Evolutionary conservation across 2,888 invertebrate species (phyloP).

Genomic region (Trissolcus brochymenae): DNA sequence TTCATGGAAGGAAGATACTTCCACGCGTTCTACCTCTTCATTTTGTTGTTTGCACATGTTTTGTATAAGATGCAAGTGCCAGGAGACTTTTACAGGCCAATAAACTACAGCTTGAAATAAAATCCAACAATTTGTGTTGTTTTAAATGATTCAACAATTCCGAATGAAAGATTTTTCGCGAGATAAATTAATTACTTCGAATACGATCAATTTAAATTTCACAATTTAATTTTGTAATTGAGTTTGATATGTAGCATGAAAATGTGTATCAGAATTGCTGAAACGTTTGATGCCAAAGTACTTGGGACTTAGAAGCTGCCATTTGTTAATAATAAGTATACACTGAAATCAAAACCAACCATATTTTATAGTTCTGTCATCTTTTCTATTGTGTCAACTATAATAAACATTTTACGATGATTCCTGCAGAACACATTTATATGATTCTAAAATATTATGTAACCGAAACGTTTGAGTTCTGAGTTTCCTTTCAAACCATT

Average conservation of each 20-base stretch:
- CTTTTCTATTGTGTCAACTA: constrained; percentile 23
- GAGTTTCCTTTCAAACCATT: constrained; percentile 5
- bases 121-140: no score
- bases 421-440: constrained; percentile 21
- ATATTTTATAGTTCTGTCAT: constrained; percentile 15
- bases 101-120: background rate
- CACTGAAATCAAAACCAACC: constrained; percentile 33
- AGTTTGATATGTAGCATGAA: no score
- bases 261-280: no score
- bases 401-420: constrained; percentile 31
- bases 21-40: constrained; percentile 28
- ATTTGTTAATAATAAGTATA: constrained; percentile 14
- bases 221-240: no score
- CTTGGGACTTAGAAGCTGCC: background rate
- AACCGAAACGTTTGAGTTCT: constrained; percentile 5
- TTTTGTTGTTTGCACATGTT: constrained; percentile 31
- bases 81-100: background rate
- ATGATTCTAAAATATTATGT: constrained; percentile 17
- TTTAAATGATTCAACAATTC: no score
- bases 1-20: constrained; percentile 38
- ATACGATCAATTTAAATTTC: no score
- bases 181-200: no score
- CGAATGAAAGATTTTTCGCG: no score
- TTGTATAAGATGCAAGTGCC: background rate
- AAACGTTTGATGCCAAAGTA: no score